A percentile compares a stretch with the other conserved stretches of the same genome.
These are phyloP conservation scores for Gadopsis bispinosus DNA, from an alignment of 2,797 vertebrate genomes.

Conservation along the genomic window DNA sequence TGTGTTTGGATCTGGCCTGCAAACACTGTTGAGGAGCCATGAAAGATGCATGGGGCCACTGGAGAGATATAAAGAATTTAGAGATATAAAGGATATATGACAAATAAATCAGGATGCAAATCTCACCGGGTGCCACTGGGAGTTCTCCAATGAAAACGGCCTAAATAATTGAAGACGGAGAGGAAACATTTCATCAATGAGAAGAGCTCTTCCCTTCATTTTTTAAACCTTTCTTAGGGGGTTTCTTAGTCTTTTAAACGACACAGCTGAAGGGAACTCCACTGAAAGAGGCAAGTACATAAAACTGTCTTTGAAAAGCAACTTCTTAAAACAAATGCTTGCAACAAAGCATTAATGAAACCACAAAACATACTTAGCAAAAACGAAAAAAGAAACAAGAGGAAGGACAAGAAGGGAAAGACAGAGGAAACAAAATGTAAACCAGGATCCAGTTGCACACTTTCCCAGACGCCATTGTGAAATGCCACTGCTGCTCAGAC, in stretches of 20 bases:
- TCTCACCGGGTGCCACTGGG: slow-evolving; percentile 85
- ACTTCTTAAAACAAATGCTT: slow-evolving; percentile 31
- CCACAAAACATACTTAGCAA: slow-evolving; percentile 5
- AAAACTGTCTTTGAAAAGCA: slow-evolving; percentile 24
- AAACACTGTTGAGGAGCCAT: slow-evolving; percentile 82
- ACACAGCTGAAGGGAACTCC: slow-evolving; percentile 34
- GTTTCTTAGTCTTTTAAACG: slow-evolving; percentile 27
- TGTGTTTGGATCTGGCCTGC: slow-evolving; percentile 83
- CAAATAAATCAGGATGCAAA: slow-evolving; percentile 90
- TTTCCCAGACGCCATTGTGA: slow-evolving; percentile 32
- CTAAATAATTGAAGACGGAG: slow-evolving; percentile 85
- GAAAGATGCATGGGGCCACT: slow-evolving; percentile 86
- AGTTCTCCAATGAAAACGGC: slow-evolving; percentile 86
- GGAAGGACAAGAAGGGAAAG: too few relatives aligned
- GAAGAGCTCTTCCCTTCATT: slow-evolving; percentile 70
- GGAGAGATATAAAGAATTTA: slow-evolving; percentile 90
- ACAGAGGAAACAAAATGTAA: slow-evolving; percentile 7
- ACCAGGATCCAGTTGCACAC: slow-evolving; percentile 24
- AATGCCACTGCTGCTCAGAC: slow-evolving; percentile 74
- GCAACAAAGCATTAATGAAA: slow-evolving; percentile 9
- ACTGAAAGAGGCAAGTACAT: not conserved
- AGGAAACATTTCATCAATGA: slow-evolving; percentile 88
- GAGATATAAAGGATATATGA: slow-evolving; percentile 89
- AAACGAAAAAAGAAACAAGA: not conserved
- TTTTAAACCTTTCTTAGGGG: slow-evolving; percentile 44